These are phyloP conservation scores for Ochotona curzoniae DNA, from an alignment of 2,113 vertebrate genomes.

Conservation along the genomic window DNA sequence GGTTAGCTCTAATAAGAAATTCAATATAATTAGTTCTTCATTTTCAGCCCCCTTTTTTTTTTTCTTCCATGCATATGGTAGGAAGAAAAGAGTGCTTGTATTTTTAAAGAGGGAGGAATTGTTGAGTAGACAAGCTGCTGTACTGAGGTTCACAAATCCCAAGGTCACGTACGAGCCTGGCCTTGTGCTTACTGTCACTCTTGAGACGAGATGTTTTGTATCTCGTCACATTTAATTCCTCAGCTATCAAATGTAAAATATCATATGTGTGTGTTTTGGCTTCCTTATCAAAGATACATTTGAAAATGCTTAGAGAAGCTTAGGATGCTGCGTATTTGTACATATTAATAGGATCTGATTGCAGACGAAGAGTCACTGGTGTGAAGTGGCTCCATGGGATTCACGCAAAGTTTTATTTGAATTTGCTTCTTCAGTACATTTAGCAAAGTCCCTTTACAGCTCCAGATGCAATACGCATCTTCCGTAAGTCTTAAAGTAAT, in stretches of 20 bases:
- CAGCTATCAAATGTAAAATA: not conserved
- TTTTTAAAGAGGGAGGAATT: not conserved
- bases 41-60: slow-evolving; percentile 19
- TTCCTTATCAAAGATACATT: not conserved
- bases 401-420: not conserved
- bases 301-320: slow-evolving; percentile 5
- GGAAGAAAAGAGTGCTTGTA: not conserved
- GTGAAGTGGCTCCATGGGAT: not conserved
- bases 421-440: not conserved
- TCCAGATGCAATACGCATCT: not conserved
- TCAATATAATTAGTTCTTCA: not conserved
- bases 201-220: not conserved
- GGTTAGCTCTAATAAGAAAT: slow-evolving; percentile 56
- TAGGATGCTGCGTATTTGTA: not conserved
- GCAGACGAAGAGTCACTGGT: not conserved
- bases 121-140: not conserved
- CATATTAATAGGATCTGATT: not conserved
- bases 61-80: not conserved
- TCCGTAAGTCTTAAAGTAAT: slow-evolving; percentile 33
- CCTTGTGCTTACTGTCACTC: not conserved
- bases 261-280: not conserved
- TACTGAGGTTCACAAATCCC: not conserved
- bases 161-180: not conserved
- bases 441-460: slow-evolving; percentile 10
- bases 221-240: not conserved